Base-by-base conservation (phyloP, 2,888 invertebrate species). In the Diarsia mendica region DNA sequence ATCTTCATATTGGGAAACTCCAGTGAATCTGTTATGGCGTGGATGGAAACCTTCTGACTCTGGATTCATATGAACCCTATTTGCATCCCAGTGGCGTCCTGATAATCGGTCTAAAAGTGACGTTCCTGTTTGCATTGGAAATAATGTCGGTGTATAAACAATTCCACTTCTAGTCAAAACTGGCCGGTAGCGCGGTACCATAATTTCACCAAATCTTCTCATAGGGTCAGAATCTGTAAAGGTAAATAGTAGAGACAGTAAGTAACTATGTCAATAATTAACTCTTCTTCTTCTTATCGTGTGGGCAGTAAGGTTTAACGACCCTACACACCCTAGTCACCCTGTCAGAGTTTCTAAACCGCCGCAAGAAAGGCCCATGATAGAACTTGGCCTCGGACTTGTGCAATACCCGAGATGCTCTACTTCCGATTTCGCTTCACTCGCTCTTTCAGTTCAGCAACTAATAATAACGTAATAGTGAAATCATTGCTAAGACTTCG, bases 111-210 rank as follows among this genome's bases (percentile, higher is more conserved):
- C 78, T 23, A 85, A 48, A 6, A 85, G 44, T 3, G 85, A 80
- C 23, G 75, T 0, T 9, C 78, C 70, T 10, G 78, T 69, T 49
- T 80, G 80, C 10, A 85, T 64, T 10, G 85, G 70, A 23, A 69
- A 80, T 63, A 86, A 63, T 11, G 65, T 67, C 0, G 85, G 86
- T 39, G 73, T 75, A 60, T 70, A 83, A 1, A 85, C 67, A 20
- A 85, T 61, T 64, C 86, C 83, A 63, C 4, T 74, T 85, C 85
- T 83, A 44, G 85, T 86, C 39, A 85, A 66, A n/a, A 80, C 77
- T 28, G 86, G 83, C 15, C 80, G 75, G 48, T 71, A 80, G 10
- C 60, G 85, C 18, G 85, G 85, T n/a, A 80, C 58, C 28, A 79
- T 49, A 28, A 83, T 72, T 49, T 83, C 85, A 3, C 76, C 60